Conservation (phyloP, 2,797 vertebrate genomes). For the Heterohyrax brucei region DNA sequence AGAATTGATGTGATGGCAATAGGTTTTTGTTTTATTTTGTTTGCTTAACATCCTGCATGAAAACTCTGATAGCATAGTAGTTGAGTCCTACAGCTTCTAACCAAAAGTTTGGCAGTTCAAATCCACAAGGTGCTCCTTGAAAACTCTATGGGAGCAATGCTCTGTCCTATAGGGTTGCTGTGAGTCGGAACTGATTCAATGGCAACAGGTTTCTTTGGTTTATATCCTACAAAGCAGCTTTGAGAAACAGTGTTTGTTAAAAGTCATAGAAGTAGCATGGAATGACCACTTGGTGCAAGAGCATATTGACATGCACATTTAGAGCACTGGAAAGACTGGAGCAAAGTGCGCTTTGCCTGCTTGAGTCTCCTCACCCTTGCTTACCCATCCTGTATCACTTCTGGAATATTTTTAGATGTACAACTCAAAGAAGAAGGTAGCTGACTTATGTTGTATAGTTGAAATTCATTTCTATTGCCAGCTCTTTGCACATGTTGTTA, state of each 20-base stretch:
- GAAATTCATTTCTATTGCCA: background rate
- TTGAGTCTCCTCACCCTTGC: background rate
- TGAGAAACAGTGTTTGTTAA: background rate
- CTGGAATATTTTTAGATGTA: conserved; percentile 17
- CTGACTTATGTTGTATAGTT: background rate
- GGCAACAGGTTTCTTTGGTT: too few relatives aligned
- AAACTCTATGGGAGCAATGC: too few relatives aligned
- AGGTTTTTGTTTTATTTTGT: too few relatives aligned
- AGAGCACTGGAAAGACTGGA: background rate
- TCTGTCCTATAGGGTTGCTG: too few relatives aligned
- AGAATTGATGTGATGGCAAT: too few relatives aligned
- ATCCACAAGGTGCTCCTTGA: too few relatives aligned
- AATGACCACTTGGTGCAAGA: background rate
- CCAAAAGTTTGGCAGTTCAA: too few relatives aligned
- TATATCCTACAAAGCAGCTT: background rate
- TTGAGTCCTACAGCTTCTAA: too few relatives aligned
- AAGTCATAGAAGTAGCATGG: background rate
- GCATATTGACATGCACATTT: background rate
- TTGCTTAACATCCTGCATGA: too few relatives aligned
- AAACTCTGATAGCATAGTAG: too few relatives aligned
- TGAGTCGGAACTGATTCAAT: too few relatives aligned
- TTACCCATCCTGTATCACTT: background rate
- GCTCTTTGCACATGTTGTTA: too few relatives aligned
- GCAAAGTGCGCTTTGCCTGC: background rate
- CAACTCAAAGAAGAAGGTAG: background rate